phyloP scores from a whole-genome alignment of 1,140 invertebrate genomes.

The Tetramorium simillimum region DNA sequence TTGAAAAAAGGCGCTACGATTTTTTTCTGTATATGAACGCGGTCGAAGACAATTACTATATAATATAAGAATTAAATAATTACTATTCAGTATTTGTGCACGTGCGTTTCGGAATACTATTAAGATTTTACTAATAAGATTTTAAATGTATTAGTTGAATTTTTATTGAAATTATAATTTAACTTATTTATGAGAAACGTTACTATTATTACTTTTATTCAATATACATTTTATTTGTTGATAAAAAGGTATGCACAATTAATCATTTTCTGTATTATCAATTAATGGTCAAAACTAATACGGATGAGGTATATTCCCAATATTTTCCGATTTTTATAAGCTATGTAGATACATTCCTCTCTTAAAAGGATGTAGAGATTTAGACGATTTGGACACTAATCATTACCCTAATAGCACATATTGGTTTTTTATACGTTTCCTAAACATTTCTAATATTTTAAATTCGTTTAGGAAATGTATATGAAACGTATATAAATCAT shows the following conservation, averaged over 20 bases:
- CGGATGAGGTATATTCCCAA: not conserved
- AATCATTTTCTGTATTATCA: slow-evolving; percentile 14
- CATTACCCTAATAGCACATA: too few relatives aligned
- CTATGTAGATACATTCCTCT: not conserved
- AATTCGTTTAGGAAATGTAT: too few relatives aligned
- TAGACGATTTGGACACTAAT: not conserved
- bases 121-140: too few relatives aligned
- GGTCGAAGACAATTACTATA: too few relatives aligned
- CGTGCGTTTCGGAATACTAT: not conserved
- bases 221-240: not conserved
- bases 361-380: too few relatives aligned
- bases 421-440: too few relatives aligned
- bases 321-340: not conserved
- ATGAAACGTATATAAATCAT: too few relatives aligned
- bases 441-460: too few relatives aligned
- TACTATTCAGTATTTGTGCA: too few relatives aligned
- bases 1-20: not conserved
- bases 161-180: not conserved
- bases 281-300: not conserved
- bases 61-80: too few relatives aligned
- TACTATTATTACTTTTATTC: not conserved
- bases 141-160: too few relatives aligned
- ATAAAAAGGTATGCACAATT: not conserved
- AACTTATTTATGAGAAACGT: not conserved
- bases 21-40: not conserved